Conservation (phyloP, 37 sponge, comb jelly and placozoan species). For the Spongilla lacustris region DNA sequence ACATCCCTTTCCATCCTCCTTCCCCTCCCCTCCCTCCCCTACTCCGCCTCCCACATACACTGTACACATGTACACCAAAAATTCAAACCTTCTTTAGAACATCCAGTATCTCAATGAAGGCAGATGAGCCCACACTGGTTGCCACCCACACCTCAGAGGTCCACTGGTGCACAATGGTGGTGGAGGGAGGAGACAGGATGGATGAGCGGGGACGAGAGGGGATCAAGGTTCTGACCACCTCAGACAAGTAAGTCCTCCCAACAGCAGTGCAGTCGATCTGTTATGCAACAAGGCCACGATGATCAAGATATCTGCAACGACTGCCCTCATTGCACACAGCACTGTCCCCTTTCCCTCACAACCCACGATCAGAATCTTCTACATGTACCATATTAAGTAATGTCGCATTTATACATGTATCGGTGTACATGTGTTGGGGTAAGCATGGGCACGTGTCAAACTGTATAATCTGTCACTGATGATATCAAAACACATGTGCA, state of each 20-base stretch:
- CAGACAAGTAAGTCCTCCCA: slow-evolving; percentile 24
- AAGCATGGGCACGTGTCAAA: too few relatives aligned
- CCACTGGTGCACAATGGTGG: neutral
- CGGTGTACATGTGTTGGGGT: too few relatives aligned
- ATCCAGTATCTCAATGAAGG: slow-evolving; percentile 53
- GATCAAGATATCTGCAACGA: too few relatives aligned
- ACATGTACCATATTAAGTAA: too few relatives aligned
- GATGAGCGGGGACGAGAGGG: slow-evolving; percentile 7
- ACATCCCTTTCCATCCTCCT: too few relatives aligned
- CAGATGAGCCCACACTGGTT: slow-evolving; percentile 22
- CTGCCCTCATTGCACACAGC: too few relatives aligned
- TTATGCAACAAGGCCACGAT: too few relatives aligned
- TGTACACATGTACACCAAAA: neutral
- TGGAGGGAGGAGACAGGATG: neutral
- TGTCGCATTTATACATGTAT: too few relatives aligned
- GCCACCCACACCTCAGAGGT: slow-evolving; percentile 60
- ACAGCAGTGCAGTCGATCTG: slow-evolving; percentile 39
- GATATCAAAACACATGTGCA: too few relatives aligned
- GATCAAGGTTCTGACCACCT: slow-evolving; percentile 8
- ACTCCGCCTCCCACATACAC: neutral
- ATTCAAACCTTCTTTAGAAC: slow-evolving; percentile 35
- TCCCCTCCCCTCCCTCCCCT: neutral
- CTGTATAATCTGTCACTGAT: too few relatives aligned
- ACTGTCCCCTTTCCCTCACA: too few relatives aligned
- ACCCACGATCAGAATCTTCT: too few relatives aligned